Percentiles rank a stretch among this genome's conserved stretches.
Evolutionary conservation across 2,888 invertebrate genomes (phyloP).

Genomic region (Ophion ventricosus): DNA sequence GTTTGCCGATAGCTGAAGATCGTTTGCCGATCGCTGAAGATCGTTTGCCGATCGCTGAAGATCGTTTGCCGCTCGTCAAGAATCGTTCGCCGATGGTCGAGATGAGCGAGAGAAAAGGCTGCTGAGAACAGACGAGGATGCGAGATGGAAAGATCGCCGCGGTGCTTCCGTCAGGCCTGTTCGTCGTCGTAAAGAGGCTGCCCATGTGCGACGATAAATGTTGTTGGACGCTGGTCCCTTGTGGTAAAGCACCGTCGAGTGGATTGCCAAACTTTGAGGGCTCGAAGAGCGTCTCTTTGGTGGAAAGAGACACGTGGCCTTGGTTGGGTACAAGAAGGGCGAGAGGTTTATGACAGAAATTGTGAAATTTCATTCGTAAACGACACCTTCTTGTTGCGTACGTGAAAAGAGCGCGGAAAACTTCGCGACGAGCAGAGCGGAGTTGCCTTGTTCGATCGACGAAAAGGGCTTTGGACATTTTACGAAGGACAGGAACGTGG

Average conservation of each 20-base stretch:
- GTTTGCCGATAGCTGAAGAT: not conserved
- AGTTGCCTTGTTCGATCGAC: no score
- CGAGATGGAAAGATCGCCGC: not conserved
- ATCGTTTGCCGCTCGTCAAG: not conserved
- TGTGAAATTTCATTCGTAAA: no score
- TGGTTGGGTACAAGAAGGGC: not conserved
- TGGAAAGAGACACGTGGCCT: not conserved
- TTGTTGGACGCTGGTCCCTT: not conserved
- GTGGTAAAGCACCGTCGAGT: not conserved
- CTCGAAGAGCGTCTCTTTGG: not conserved
- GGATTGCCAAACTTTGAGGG: not conserved
- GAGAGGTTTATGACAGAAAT: not conserved
- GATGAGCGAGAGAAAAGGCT: not conserved
- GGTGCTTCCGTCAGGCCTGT: not conserved
- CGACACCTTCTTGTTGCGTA: no score
- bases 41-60: not conserved
- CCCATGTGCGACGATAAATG: not conserved
- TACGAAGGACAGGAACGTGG: no score
- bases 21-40: not conserved
- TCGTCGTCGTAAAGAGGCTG: not conserved
- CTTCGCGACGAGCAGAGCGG: no score
- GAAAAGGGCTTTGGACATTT: no score
- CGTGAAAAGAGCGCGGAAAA: no score
- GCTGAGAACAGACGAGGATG: not conserved
- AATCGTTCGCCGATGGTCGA: not conserved